Percentiles rank a stretch among this genome's conserved stretches.
Evolutionary conservation across 2,113 vertebrate species (phyloP).

Genomic region (Ellobius talpinus): DNA sequence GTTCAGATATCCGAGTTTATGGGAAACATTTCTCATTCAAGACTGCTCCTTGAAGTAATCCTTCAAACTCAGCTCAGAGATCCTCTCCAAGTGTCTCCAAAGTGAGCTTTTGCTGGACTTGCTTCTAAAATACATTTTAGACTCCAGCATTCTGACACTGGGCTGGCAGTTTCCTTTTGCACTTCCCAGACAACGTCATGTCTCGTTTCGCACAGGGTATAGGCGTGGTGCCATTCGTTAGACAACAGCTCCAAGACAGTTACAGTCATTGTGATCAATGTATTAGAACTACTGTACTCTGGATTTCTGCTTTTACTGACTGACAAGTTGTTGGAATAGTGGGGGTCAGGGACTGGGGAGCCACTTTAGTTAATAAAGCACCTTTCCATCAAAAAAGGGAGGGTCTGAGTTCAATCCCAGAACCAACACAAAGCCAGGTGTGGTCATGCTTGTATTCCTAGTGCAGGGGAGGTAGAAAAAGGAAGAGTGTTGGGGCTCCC

Average conservation of each 20-base stretch:
- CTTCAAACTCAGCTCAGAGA: conserved; percentile 7
- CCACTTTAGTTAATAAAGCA: neutral
- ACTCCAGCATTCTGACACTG: neutral
- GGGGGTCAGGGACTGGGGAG: neutral
- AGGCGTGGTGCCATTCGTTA: neutral
- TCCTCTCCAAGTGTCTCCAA: neutral
- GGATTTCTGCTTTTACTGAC: neutral
- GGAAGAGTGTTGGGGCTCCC: neutral
- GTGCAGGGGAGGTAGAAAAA: neutral
- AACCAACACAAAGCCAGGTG: neutral
- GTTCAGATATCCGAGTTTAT: neutral
- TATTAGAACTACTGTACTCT: neutral
- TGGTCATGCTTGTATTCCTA: neutral
- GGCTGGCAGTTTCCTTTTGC: neutral
- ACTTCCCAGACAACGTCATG: neutral
- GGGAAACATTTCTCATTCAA: neutral
- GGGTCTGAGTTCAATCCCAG: neutral
- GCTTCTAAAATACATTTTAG: neutral
- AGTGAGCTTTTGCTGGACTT: neutral
- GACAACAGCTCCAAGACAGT: neutral
- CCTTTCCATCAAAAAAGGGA: neutral
- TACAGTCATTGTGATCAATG: neutral
- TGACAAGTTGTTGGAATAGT: conserved; percentile 12
- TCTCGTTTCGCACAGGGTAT: neutral
- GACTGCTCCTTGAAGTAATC: neutral